Conservation (phyloP, 2,888 invertebrate genomes). For the Archips xylosteana region DNA sequence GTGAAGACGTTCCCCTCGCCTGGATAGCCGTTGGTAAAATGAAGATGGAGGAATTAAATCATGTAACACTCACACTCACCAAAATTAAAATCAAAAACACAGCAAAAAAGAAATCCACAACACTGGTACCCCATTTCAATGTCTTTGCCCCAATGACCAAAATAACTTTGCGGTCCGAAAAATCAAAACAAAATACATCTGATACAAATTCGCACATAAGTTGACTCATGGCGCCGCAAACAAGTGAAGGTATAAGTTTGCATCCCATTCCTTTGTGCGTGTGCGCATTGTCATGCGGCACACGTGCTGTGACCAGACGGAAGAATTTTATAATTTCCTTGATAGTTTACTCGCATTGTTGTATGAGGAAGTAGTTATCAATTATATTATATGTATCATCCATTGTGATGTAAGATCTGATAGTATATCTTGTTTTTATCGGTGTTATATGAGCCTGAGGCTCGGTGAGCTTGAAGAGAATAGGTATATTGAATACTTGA, state of each 20-base stretch:
- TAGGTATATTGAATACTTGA: too few species aligned
- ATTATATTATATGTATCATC: constrained; percentile 19
- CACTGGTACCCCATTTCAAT: constrained; percentile 27
- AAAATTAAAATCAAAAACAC: background rate
- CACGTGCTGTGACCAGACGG: constrained; percentile 25
- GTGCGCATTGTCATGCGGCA: constrained; percentile 23
- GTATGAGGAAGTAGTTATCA: constrained; percentile 24
- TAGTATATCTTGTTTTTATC: constrained; percentile 2
- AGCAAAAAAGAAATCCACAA: constrained; percentile 1
- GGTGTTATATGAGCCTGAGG: background rate
- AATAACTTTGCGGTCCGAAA: constrained; percentile 11
- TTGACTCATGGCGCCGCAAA: constrained; percentile 10
- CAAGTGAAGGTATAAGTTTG: constrained; percentile 25
- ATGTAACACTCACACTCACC: too few species aligned
- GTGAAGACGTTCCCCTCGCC: too few species aligned
- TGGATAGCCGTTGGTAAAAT: too few species aligned
- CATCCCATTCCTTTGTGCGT: constrained; percentile 19
- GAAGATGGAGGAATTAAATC: too few species aligned
- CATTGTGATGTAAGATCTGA: constrained; percentile 29
- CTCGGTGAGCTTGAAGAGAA: background rate
- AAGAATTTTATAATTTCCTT: constrained; percentile 42
- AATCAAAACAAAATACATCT: constrained; percentile 11
- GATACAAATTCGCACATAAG: constrained; percentile 7
- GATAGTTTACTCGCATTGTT: constrained; percentile 32
- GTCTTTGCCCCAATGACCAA: constrained; percentile 39